Percentiles rank a stretch among this genome's conserved stretches.
Conservation (phyloP, 1,140 invertebrate species). For the Trichoplusia ni region DNA sequence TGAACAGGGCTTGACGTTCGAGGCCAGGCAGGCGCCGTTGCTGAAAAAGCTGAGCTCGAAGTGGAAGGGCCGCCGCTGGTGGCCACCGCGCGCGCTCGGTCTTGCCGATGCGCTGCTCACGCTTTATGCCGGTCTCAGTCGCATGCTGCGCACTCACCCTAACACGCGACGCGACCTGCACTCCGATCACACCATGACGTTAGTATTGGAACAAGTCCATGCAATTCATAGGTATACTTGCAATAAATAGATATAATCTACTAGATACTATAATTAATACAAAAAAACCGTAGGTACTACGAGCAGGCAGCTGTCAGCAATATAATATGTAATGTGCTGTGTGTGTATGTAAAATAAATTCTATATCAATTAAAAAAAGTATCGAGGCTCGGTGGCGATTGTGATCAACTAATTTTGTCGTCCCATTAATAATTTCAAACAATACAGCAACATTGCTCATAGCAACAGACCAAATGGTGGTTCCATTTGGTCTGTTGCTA, state of each 20-base stretch:
- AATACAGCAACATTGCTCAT: no score
- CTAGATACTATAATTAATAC: not conserved
- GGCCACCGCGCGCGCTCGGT: not conserved
- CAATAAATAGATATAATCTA: not conserved
- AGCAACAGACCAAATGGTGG: no score
- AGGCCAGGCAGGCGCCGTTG: not conserved
- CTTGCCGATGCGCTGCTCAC: constrained; percentile 5
- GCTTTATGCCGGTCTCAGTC: not conserved
- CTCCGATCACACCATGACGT: not conserved
- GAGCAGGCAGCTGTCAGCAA: no score
- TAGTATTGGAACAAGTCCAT: no score
- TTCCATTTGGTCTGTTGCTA: no score
- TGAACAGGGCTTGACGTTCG: not conserved
- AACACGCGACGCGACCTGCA: not conserved
- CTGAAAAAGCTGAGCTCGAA: not conserved
- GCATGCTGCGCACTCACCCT: not conserved
- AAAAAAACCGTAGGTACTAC: no score
- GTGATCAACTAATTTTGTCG: no score
- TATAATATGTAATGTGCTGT: no score
- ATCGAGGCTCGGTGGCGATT: no score
- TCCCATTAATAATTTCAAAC: no score
- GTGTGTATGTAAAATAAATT: no score
- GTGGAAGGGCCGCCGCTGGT: not conserved
- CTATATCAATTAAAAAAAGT: no score
- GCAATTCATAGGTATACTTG: not conserved